A percentile compares a stretch with the other conserved stretches of the same genome.
Conservation (phyloP, 2,113 vertebrate genomes). For the Oncorhynchus kisutch region DNA sequence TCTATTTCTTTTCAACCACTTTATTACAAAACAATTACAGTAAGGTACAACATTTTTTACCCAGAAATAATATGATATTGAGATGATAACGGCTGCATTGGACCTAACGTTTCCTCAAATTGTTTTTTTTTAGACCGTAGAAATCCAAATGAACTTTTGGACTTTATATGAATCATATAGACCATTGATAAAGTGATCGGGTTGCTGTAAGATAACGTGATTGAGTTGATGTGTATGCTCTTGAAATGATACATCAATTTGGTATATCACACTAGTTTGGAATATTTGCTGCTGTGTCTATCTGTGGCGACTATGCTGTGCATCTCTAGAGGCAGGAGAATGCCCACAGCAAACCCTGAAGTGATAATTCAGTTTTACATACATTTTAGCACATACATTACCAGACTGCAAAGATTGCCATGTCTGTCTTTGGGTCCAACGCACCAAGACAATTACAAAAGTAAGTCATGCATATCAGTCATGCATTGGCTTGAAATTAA, state of each 20-base stretch:
- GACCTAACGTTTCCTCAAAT: too few species aligned
- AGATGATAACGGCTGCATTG: too few species aligned
- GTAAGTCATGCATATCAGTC: conserved; percentile 80
- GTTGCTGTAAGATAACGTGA: too few species aligned
- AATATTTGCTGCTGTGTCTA: background rate
- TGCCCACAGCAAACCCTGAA: conserved; percentile 56
- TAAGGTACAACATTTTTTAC: too few species aligned
- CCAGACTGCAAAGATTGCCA: conserved; percentile 68
- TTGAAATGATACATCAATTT: background rate
- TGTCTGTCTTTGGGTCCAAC: conserved; percentile 74
- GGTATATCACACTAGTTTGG: background rate
- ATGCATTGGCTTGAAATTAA: conserved; percentile 66
- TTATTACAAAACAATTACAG: too few species aligned
- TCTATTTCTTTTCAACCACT: too few species aligned
- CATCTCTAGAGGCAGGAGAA: conserved; percentile 51
- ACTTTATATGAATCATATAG: too few species aligned
- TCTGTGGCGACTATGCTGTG: conserved; percentile 46
- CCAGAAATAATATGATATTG: too few species aligned
- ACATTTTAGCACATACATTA: conserved; percentile 72
- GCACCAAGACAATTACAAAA: conserved; percentile 80
- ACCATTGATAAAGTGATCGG: too few species aligned
- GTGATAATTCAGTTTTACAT: conserved; percentile 76
- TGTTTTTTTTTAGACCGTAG: too few species aligned
- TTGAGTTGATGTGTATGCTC: too few species aligned
- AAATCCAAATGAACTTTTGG: too few species aligned